Evolutionary conservation across 2,888 invertebrate genomes (phyloP), one percentile per base, ranked within the genome.

Genomic region (Meganola albula): DNA sequence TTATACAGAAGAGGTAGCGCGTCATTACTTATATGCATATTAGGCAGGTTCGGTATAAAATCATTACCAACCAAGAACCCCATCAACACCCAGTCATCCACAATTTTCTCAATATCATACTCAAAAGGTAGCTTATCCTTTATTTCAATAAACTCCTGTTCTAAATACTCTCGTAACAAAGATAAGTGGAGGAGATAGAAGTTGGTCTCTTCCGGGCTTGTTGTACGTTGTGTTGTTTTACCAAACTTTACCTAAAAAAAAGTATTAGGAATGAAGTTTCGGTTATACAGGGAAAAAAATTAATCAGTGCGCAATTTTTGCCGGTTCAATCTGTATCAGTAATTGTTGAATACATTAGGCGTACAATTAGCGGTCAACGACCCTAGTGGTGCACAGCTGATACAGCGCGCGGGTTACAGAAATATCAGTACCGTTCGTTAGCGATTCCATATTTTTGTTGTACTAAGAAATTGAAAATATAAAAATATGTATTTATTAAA

Each of bases 61-160:
- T 99, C 99, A 68, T 99, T 99, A 44, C 99, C 99, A 7, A 99
- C 95, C 12, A 99, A 80, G 72, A 98, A 98, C 1, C 97, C 96
- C 96, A 99, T 96, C 10, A 99, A 74, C 13, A 99, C 93, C 98
- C 99, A 99, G 73, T 99, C 99, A 66, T 99, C 99, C 12, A 99
- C 96, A 31, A 99, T 90, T 45, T 92, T 91, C 65, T 98, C 97
- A 52, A 98, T 87, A 69, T 97, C 92, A 71, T 90, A 98, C 1
- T 84, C 74, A 72, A 98, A 96, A 0, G 90, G 80, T 4, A 95
- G 63, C 9, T 88, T 87, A 4, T 88, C 83, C 60, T 91, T 91
- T n/a, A 95, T 67, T 0, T 79, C 57, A 38, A 89, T 83, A 75
- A 99, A 99, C 72, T 99, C 98, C 72, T 95, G 89, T 58, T 95